Conservation (phyloP, 2,797 vertebrate species). For the Onychomys leucogaster region DNA sequence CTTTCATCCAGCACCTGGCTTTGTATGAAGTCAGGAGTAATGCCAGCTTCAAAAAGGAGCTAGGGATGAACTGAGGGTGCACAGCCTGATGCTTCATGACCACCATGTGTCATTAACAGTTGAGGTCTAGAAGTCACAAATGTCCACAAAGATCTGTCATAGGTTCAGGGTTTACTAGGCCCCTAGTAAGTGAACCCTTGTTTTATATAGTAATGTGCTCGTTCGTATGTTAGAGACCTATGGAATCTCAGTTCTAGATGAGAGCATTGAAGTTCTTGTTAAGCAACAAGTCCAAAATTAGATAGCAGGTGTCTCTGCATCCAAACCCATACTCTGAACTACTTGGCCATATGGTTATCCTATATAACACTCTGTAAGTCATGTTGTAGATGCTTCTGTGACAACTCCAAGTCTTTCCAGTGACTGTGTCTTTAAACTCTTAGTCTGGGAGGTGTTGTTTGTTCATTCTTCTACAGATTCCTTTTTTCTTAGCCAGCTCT, state of each 20-base stretch:
- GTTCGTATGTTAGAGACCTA: background rate
- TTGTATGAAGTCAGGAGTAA: background rate
- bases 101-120: background rate
- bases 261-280: background rate
- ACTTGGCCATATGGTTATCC: accelerated
- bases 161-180: background rate
- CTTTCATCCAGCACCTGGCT: background rate
- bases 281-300: background rate
- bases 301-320: background rate
- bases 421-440: background rate
- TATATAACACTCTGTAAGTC: background rate
- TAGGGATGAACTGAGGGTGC: accelerated
- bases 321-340: background rate
- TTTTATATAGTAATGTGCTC: accelerated
- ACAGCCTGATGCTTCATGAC: background rate
- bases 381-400: background rate
- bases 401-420: background rate
- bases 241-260: background rate
- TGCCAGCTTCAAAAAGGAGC: background rate
- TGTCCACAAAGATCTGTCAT: accelerated
- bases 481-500: background rate
- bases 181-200: accelerated
- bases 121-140: background rate
- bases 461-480: background rate
- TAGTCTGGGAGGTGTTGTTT: background rate